Base-by-base conservation (phyloP, 2,113 vertebrate species). In the Gulo gulo region DNA sequence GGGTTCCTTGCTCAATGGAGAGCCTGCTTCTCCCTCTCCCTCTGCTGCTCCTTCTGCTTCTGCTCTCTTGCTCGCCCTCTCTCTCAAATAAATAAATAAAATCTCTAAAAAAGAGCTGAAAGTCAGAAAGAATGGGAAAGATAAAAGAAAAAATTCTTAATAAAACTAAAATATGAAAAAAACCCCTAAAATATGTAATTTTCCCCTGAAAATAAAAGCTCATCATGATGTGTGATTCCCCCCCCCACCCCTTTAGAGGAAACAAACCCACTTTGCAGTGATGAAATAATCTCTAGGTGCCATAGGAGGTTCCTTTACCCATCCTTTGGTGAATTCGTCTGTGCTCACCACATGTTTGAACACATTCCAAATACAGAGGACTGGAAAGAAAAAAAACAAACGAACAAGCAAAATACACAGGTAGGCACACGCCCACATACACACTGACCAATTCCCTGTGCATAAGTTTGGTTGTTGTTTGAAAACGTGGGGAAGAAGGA, bases 181-280 rank as follows among this genome's bases (percentile, higher is more conserved):
- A 52, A 52, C 69, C 3, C 50, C 7, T 47, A 50, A 74, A 71
- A 61, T 36, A 86, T 3, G 7, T 29, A 52, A 84, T 0, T 42
- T 81, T 7, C 2, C 18, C 13, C 59, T 85, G 69, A 87, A 74
- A 91, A 92, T 13, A 45, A 78, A 90, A 76, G 26, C 13, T 63
- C 50, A 20, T 59, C 16, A 21, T 26, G 34, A 36, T 20, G 11
- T 31, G 29, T 80, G 78, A 55, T 85, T 79, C 61, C 45, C 50
- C 45, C 50, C 95, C 71, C 29, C 93, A 94, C 76, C 29, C 95
- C 50, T 79, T 91, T 47, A 78, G 39, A 78, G n/a, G 76, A 81
- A 80, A 92, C 4, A 90, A 65, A 59, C 4, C 29, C 23, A 57
- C 63, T 84, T 52, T 76, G 39, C 20, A 86, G 34, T 1, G 67